Conservation (phyloP, 2,113 vertebrate species). For the Apaloderma vittatum region DNA sequence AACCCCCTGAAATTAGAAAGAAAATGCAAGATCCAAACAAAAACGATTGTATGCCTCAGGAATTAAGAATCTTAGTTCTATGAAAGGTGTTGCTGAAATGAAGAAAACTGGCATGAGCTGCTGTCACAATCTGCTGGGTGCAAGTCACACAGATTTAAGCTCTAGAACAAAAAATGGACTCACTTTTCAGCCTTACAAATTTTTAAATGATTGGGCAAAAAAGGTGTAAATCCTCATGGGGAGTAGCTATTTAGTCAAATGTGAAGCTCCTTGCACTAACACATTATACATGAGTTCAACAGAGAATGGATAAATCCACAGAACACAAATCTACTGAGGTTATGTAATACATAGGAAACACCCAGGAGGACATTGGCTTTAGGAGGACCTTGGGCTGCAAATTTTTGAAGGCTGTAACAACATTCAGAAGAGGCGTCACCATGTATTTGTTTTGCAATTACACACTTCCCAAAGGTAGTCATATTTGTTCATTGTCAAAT, state of each 20-base stretch:
- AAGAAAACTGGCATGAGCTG: background rate
- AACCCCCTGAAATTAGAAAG: background rate
- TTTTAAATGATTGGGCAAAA: background rate
- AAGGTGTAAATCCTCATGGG: background rate
- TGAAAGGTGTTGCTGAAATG: background rate
- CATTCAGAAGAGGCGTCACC: background rate
- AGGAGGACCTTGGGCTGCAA: background rate
- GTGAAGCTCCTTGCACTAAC: background rate
- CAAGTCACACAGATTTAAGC: background rate
- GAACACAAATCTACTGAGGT: background rate
- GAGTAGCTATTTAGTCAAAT: background rate
- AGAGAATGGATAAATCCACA: background rate
- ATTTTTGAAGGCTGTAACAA: background rate
- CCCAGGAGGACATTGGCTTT: background rate
- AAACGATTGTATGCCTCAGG: background rate
- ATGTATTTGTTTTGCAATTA: background rate
- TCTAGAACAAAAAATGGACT: background rate
- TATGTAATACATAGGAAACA: background rate
- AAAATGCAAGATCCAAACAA: background rate
- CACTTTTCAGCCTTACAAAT: background rate
- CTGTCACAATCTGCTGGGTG: background rate
- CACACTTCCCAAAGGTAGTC: background rate
- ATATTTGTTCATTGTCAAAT: background rate
- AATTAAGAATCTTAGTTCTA: background rate
- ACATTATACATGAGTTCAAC: background rate